Base-by-base conservation (phyloP, 2,797 vertebrate species). In the Podarcis siculus region DNA sequence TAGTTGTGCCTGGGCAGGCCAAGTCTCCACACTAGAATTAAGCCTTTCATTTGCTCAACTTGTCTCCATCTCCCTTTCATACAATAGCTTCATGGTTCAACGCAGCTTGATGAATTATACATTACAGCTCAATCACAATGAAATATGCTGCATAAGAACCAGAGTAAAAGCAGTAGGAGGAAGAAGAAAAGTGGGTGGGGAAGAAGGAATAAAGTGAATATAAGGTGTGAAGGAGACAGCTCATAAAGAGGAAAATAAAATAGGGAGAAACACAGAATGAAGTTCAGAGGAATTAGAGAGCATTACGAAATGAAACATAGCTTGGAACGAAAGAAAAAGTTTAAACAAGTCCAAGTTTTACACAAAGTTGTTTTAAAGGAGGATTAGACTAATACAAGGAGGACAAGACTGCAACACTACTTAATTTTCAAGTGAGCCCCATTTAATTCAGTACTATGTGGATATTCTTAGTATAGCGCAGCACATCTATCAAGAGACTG, bases 21-120 rank as follows among this genome's bases (percentile, higher is more conserved):
- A 93, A 92, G 83, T 91, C 92, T 93, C 94, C 91, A 64, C 91
- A 45, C 90, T 92, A 90, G 95, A 75, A 91, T 37, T 86, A 90
- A 89, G 89, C 79, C 89, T 90, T 89, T 88, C 73, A 82, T 92
- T 94, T 92, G 82, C 90, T 95, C 90, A 85, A 13, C 88, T 85
- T 81, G 27, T 85, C 30, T 71, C 83, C 78, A 77, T 58, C 78
- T 42, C 73, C 15, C 35, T 32, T 55, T 32, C n/a, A 0, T 4
- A 87, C 87, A 92, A 87, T 89, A 90, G 80, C 83, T 79, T 89
- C 87, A 27, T 79, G 86, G 58, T 92, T 91, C 86, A 87, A 86
- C 58, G 79, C 0, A 87, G 83, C 75, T 78, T 1, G 67, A 89
- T 58, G 73, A 93, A 93, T 89, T 90, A 89, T 37, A 90, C 79